A percentile compares a stretch with the other conserved stretches of the same genome.
phyloP scores from a whole-genome alignment of 2,888 invertebrate species.

The Lasioglossum morio region DNA sequence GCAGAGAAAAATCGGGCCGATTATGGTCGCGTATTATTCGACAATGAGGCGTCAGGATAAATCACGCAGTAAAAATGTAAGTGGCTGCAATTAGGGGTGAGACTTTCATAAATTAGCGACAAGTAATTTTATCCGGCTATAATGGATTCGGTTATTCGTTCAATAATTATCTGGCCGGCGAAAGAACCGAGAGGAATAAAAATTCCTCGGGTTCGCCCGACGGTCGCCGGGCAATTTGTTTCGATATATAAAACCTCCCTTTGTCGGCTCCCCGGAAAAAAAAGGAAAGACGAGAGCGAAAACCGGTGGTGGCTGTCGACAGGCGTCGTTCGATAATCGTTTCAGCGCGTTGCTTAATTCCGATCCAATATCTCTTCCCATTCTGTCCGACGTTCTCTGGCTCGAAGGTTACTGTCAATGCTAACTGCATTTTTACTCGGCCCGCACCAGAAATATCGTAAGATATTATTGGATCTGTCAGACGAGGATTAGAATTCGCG shows the following conservation, averaged over 20 bases:
- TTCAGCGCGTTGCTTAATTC: slow-evolving; percentile 19
- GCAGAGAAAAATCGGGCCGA: not conserved
- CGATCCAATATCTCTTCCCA: slow-evolving; percentile 7
- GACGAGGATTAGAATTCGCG: not conserved
- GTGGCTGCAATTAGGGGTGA: slow-evolving; percentile 5
- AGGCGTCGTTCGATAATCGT: not conserved
- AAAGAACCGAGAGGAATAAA: slow-evolving; percentile 5
- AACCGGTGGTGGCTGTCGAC: not conserved
- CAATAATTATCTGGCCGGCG: slow-evolving; percentile 19
- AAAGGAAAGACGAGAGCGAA: slow-evolving; percentile 1
- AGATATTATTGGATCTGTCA: slow-evolving; percentile 7
- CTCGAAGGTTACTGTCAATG: not conserved
- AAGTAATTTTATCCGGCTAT: slow-evolving; percentile 15
- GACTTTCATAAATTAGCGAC: slow-evolving; percentile 6
- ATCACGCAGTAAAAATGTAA: not conserved
- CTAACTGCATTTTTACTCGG: not conserved
- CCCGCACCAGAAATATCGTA: not conserved
- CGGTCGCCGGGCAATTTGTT: slow-evolving; percentile 18
- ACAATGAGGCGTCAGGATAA: not conserved
- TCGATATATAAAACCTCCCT: slow-evolving; percentile 24
- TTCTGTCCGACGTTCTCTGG: not conserved
- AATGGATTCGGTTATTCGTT: slow-evolving; percentile 13
- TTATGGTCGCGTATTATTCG: not conserved
- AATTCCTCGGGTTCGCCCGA: not conserved
- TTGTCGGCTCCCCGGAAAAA: not conserved